These are phyloP conservation scores for Sphinx pinastri DNA, from an alignment of 2,888 invertebrate genomes.

Conservation along the genomic window DNA sequence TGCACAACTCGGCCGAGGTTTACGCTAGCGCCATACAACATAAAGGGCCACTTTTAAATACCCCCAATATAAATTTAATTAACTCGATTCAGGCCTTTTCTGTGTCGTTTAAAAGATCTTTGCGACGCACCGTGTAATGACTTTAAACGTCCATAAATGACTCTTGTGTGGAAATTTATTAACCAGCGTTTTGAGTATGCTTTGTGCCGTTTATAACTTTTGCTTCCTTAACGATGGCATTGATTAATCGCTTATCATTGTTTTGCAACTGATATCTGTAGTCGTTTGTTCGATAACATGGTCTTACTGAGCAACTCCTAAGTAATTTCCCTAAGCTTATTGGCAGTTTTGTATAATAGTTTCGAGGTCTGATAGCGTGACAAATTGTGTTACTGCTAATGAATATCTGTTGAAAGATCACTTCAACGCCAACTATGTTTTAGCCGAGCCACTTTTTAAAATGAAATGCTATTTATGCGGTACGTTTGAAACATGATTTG, in stretches of 20 bases:
- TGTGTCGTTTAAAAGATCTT: slow-evolving; percentile 73
- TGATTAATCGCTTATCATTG: slow-evolving; percentile 67
- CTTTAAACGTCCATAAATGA: slow-evolving; percentile 76
- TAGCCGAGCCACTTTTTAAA: not conserved
- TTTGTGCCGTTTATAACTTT: slow-evolving; percentile 64
- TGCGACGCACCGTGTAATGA: slow-evolving; percentile 78
- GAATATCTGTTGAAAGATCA: slow-evolving; percentile 12
- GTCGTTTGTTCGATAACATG: slow-evolving; percentile 47
- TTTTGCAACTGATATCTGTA: slow-evolving; percentile 48
- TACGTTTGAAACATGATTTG: not conserved
- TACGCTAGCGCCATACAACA: slow-evolving; percentile 78
- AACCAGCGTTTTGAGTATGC: slow-evolving; percentile 64
- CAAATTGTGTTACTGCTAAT: slow-evolving; percentile 11
- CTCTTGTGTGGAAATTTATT: slow-evolving; percentile 77
- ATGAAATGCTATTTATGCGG: not conserved
- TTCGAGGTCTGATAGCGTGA: slow-evolving; percentile 9
- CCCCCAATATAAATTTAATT: slow-evolving; percentile 81
- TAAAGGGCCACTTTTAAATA: slow-evolving; percentile 73
- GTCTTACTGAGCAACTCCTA: slow-evolving; percentile 39
- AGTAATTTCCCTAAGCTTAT: slow-evolving; percentile 39
- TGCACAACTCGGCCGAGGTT: slow-evolving; percentile 59
- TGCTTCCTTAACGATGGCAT: slow-evolving; percentile 55
- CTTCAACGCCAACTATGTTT: not conserved
- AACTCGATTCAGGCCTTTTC: slow-evolving; percentile 72
- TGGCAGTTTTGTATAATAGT: not conserved